A percentile compares a stretch with the other conserved stretches of the same genome.
Conservation (phyloP, 2,113 vertebrate genomes). For the Gymnocephalus cernua region DNA sequence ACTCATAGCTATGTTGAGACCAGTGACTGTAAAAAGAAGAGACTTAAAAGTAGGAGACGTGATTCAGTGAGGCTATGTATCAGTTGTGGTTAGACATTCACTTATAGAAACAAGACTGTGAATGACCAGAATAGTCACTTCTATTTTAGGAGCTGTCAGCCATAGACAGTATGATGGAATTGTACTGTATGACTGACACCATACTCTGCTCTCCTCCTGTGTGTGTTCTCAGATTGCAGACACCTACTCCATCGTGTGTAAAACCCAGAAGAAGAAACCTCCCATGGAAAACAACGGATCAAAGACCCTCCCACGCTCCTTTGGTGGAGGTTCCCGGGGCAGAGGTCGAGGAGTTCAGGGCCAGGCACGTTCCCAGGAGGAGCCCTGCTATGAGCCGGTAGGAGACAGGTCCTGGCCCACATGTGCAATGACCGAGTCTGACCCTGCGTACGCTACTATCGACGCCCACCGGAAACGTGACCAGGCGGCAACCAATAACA, state of each 20-base stretch:
- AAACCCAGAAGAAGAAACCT: conserved; percentile 83
- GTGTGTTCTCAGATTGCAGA: conserved; percentile 83
- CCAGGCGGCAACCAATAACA: conserved; percentile 68
- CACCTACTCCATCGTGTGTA: conserved; percentile 87
- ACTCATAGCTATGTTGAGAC: not conserved
- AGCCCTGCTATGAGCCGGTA: conserved; percentile 83
- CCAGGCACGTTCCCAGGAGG: conserved; percentile 77
- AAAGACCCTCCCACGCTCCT: conserved; percentile 76
- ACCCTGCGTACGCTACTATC: conserved; percentile 81
- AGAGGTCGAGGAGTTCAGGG: conserved; percentile 70
- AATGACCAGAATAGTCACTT: not conserved
- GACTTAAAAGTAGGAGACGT: not conserved
- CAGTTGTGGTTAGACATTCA: conserved; percentile 1
- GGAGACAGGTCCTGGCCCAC: conserved; percentile 80
- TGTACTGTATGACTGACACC: conserved; percentile 47
- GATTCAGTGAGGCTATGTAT: not conserved
- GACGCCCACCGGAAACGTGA: conserved; percentile 82
- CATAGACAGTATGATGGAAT: conserved; percentile 3
- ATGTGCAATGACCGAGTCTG: conserved; percentile 67
- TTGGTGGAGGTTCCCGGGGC: conserved; percentile 64
- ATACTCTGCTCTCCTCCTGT: conserved; percentile 39
- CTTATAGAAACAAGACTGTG: not conserved
- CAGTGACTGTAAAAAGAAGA: too few relatives aligned
- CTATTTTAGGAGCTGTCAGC: conserved; percentile 20
- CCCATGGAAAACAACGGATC: conserved; percentile 73